Evolutionary conservation across 2,113 vertebrate species (phyloP).

Genomic region (Bucco capensis): DNA sequence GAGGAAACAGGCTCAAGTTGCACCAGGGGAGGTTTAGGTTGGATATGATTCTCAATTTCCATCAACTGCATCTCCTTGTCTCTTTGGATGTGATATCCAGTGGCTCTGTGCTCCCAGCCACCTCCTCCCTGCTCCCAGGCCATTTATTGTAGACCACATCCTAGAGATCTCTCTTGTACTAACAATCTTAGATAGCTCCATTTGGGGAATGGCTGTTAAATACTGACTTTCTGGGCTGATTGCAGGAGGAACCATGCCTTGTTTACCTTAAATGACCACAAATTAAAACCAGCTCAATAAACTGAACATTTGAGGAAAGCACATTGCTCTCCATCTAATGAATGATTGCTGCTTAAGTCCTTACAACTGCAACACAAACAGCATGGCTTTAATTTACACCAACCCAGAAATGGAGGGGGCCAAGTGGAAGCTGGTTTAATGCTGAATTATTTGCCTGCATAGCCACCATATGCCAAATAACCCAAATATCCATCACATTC

Average conservation of each 20-base stretch:
- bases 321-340: not conserved
- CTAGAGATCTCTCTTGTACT: not conserved
- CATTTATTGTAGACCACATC: not conserved
- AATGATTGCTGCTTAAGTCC: not conserved
- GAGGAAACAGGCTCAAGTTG: no score
- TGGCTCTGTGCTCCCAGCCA: not conserved
- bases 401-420: not conserved
- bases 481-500: not conserved
- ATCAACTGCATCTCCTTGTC: not conserved
- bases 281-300: constrained; percentile 1
- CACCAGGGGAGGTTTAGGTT: no score
- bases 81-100: not conserved
- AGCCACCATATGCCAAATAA: not conserved
- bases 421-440: constrained; percentile 20
- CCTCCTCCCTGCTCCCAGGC: not conserved
- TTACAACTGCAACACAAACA: not conserved
- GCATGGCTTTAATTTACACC: not conserved
- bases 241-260: not conserved
- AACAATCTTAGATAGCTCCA: not conserved
- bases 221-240: not conserved
- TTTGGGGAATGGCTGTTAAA: not conserved
- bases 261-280: not conserved
- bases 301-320: not conserved
- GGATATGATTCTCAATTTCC: not conserved
- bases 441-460: not conserved